Percentiles rank a stretch among this genome's conserved stretches.
phyloP scores from a whole-genome alignment of 2,797 vertebrate genomes.

The Dallia pectoralis region DNA sequence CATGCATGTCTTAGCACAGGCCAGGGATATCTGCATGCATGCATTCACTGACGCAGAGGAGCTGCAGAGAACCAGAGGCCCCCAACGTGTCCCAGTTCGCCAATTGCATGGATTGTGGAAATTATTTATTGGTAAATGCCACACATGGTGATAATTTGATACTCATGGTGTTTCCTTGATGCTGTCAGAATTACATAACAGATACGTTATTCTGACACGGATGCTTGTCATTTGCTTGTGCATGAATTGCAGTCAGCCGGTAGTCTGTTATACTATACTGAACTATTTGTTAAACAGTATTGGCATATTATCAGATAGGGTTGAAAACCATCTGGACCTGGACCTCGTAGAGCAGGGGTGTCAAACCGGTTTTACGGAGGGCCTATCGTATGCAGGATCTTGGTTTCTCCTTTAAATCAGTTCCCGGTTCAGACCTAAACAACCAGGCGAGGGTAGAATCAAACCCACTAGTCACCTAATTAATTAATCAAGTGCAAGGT shows the following conservation, averaged over 20 bases:
- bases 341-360: too few species aligned
- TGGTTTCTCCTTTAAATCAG: too few species aligned
- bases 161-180: not conserved
- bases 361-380: too few species aligned
- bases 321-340: too few species aligned
- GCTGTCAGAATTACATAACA: not conserved
- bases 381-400: too few species aligned
- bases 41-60: not conserved
- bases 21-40: conserved; percentile 1
- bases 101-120: not conserved
- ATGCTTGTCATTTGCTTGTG: not conserved
- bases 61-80: not conserved
- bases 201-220: not conserved
- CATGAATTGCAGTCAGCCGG: not conserved
- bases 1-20: conserved; percentile 1
- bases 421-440: too few species aligned
- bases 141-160: not conserved
- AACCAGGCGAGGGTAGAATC: too few species aligned
- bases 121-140: not conserved
- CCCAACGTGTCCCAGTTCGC: not conserved
- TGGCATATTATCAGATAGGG: too few species aligned
- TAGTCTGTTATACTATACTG: not conserved
- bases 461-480: too few species aligned
- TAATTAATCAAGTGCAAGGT: too few species aligned
- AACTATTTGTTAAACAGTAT: not conserved